Evolutionary conservation across 2,888 invertebrate species (phyloP).

Genomic region (Protophormia terraenovae): DNA sequence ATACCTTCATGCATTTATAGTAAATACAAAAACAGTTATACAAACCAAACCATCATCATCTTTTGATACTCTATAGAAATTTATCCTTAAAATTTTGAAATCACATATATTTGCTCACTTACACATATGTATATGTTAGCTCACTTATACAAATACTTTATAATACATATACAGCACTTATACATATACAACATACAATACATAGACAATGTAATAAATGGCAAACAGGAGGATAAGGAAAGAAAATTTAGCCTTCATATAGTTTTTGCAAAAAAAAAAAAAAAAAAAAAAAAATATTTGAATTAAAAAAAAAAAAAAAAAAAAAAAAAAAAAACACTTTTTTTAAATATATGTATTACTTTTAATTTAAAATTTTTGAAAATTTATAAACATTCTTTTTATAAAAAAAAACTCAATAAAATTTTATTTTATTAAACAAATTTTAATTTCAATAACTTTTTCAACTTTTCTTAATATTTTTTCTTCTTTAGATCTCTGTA

Average conservation of each 20-base stretch:
- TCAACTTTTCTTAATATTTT: too few relatives aligned
- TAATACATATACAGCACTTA: background rate
- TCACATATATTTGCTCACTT: background rate
- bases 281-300: background rate
- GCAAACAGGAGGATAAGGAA: slow-evolving; percentile 55
- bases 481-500: too few relatives aligned
- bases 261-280: slow-evolving; percentile 27
- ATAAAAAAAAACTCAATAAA: too few relatives aligned
- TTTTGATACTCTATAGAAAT: slow-evolving; percentile 24
- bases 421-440: too few relatives aligned
- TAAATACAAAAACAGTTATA: slow-evolving; percentile 13
- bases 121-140: too few relatives aligned
- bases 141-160: background rate
- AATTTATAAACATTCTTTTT: too few relatives aligned
- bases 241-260: slow-evolving; percentile 64
- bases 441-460: too few relatives aligned
- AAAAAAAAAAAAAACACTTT: too few relatives aligned
- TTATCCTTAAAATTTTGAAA: slow-evolving; percentile 46
- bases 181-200: slow-evolving; percentile 19
- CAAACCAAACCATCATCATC: slow-evolving; percentile 10
- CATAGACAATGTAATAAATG: slow-evolving; percentile 45
- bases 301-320: background rate
- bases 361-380: background rate
- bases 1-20: slow-evolving; percentile 50
- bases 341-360: too few relatives aligned